Base-by-base conservation (phyloP, 2,797 vertebrate species). In the Furcifer pardalis region DNA sequence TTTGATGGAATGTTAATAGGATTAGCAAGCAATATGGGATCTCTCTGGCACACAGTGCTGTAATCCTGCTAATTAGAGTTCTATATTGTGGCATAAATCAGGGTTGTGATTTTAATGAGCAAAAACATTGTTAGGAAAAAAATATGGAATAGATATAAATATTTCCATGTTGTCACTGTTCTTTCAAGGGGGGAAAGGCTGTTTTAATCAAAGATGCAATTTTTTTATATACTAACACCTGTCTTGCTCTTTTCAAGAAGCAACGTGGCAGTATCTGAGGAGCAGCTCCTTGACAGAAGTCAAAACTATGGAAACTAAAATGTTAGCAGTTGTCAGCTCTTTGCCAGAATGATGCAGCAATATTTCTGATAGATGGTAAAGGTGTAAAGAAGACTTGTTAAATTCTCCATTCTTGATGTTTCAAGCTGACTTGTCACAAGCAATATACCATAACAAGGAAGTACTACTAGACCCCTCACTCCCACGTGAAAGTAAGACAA, bases 1-100 rank as follows among this genome's bases (percentile, higher is more conserved):
- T 88, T 74, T 84, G 66, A 83, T 77, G 75, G 76, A 82, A 86
- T 80, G 82, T 86, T 86, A 85, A 83, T 74, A 84, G 79, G 52
- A 87, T 40, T 52, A 82, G 77, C 52, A 85, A 40, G 79, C 60
- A 42, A 79, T 49, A 88, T 78, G 81, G 83, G 81, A n/a, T 42
- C 72, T 40, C 37, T 25, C 30, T 79, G 69, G 69, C 79, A 84
- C 3, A 7, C 62, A 79, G 35, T 84, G n/a, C 32, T 65, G 15
- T 83, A 72, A 86, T n/a, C 81, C 60, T 63, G 27, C 49, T 90
- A 84, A 88, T 90, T 84, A 86, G 78, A 79, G 40, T 42, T 82
- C 74, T 81, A 62, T 79, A 59, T 83, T 49, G 46, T 83, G 71
- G 81, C 76, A 81, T 77, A 86, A 86, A 77, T 32, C 21, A 60